Conservation (phyloP, 1,140 invertebrate species). For the Drosophila chauvacae region DNA sequence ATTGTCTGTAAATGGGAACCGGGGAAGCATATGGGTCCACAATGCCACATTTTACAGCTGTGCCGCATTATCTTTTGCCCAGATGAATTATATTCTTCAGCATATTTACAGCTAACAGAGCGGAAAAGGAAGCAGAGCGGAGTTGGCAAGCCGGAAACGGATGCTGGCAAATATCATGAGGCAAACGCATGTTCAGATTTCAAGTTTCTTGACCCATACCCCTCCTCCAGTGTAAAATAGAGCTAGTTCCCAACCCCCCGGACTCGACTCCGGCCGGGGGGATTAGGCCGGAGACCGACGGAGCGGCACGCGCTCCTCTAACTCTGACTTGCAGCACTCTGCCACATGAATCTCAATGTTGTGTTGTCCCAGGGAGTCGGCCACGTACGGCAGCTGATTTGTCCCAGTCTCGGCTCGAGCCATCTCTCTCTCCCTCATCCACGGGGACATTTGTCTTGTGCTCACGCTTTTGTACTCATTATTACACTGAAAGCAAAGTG, state of each 20-base stretch:
- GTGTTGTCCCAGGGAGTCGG: slow-evolving; percentile 42
- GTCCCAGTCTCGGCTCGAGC: slow-evolving; percentile 30
- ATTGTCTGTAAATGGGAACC: slow-evolving; percentile 27
- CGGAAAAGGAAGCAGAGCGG: background rate
- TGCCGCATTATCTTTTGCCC: slow-evolving; percentile 64
- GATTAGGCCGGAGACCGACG: slow-evolving; percentile 39
- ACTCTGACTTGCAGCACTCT: slow-evolving; percentile 35
- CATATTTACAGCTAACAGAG: slow-evolving; percentile 68
- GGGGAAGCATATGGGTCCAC: slow-evolving; percentile 9
- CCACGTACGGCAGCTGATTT: slow-evolving; percentile 72
- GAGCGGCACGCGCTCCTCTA: slow-evolving; percentile 53
- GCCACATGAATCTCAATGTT: slow-evolving; percentile 78
- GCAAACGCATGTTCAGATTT: slow-evolving; percentile 72
- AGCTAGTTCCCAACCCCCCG: slow-evolving; percentile 20
- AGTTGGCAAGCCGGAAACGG: slow-evolving; percentile 41
- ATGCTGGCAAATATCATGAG: slow-evolving; percentile 67
- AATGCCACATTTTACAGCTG: slow-evolving; percentile 65
- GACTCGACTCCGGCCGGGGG: slow-evolving; percentile 27
- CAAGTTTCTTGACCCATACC: slow-evolving; percentile 58
- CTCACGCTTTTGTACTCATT: slow-evolving; percentile 16
- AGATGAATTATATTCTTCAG: slow-evolving; percentile 67
- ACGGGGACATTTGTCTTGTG: background rate
- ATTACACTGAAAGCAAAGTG: background rate
- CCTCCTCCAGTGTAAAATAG: background rate
- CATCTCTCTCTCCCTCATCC: slow-evolving; percentile 4